Evolutionary conservation across 2,113 vertebrate species (phyloP), one percentile per base, ranked within the genome.

Genomic region (Murina feae): DNA sequence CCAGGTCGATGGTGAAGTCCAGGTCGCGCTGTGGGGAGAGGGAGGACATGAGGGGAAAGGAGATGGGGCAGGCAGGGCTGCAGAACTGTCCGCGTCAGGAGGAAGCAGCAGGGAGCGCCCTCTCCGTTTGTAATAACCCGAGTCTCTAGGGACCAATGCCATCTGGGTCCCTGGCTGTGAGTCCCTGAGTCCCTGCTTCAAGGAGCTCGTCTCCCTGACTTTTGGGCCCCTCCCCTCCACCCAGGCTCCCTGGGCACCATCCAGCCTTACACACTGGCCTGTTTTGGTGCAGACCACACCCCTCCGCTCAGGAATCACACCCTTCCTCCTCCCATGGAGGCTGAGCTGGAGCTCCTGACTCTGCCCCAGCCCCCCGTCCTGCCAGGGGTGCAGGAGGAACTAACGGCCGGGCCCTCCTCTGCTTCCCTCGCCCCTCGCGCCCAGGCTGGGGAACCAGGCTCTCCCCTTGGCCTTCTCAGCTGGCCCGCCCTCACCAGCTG

Each of bases 1-100:
- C 99, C 44, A 99, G 98, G 95, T 99, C 99, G 1, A 99, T 98
- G 79, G 98, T 99, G 98, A 99, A 99, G 98, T 99, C 99, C 98
- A 99, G 98, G 97, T 99, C 99, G 30, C 99, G 99, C 99, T 99
- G 98, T 0, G 95, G 55, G 79, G 78, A 86, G 35, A 84, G 72
- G 47, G 37, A 0, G 0, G 86, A 9, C 1, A 1, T 79, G 53
- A 95, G 65, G 55, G 21, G 3, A 12, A 17, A 5, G 11, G 28
- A 18, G 6, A 23, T 2, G 3, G 28, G 23, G 28, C 4, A 0
- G 68, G 32, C 37, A n/a, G 44, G 65, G 17, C 21, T 6, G 25
- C 12, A 14, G 25, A 28, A 14, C 6, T 3, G 20, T n/a, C 47
- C 1, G 4, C 32, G 6, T 23, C n/a, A 5, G 18, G 17, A 63